Base-by-base conservation (phyloP, 92 coral and sea anemone species). In the Galaxea fascicularis region DNA sequence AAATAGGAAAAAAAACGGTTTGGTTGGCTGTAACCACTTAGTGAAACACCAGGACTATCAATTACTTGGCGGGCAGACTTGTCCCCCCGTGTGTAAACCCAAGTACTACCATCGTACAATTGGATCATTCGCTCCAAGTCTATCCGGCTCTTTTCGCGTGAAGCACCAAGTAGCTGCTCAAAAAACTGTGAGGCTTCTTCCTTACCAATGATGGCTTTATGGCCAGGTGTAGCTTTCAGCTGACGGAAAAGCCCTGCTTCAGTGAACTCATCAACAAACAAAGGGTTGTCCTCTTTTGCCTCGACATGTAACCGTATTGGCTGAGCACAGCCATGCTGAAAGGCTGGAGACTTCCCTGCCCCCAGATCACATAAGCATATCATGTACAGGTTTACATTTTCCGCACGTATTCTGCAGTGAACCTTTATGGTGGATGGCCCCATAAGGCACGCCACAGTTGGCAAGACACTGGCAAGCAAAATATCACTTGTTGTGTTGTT, bases 201-300 rank as follows among this genome's bases (percentile, higher is more conserved):
- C 29, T 65, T 80, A 7, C 79, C 71, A 8, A 71, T 27, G 53
- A 82, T 82, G 57, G 86, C 29, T 70, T 68, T 56, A 66, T 67
- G 73, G 46, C 86, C 69, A 51, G 73, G 63, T 29, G 76, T 69
- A 4, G 77, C 15, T 30, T 69, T 81, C 45, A 82, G 71, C 31
- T 88, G 80, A 45, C 64, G 74, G 84, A 82, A 88, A 15, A 88
- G 88, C 30, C 92, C 92, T 28, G 85, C 88, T 76, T 83, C 92
- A 0, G 86, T 82, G 28, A 82, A 82, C 25, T 71, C 78, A 45
- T 82, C 72, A 20, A 71, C 70, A 71, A 82, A 70, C 12, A 52
- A 30, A 18, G 86, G 44, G 16, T 73, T 53, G 7, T 59, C 49
- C 62, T 58, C 78, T 22, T 82, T 73, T 18, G 73, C 66, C 85